Evolutionary conservation across 2,888 invertebrate species (phyloP).

Genomic region (Leucoptera coffeella): DNA sequence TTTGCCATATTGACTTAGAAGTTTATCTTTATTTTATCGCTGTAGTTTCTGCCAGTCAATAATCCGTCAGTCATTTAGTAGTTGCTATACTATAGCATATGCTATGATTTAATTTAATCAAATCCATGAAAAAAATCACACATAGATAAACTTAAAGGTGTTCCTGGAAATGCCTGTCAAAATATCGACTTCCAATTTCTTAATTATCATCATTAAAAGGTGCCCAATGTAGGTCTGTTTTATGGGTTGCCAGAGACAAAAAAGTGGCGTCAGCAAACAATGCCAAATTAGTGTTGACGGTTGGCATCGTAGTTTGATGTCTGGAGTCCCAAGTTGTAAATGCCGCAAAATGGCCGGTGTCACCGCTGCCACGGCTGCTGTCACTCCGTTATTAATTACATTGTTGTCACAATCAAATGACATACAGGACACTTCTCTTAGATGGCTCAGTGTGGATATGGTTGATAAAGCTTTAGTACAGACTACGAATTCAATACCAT

Average conservation of each 20-base stretch:
- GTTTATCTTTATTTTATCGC: too few species aligned
- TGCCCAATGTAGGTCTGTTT: slow-evolving; percentile 31
- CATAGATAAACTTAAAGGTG: too few species aligned
- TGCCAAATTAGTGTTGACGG: slow-evolving; percentile 50
- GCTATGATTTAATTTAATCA: too few species aligned
- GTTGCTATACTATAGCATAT: too few species aligned
- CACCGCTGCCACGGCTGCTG: slow-evolving; percentile 15
- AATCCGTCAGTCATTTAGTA: too few species aligned
- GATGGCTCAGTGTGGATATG: too few species aligned
- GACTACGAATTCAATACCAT: too few species aligned
- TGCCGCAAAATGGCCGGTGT: slow-evolving; percentile 12
- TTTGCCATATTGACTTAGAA: too few species aligned
- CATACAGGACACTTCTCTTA: slow-evolving; percentile 5
- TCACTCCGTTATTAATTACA: slow-evolving; percentile 19
- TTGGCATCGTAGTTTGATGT: slow-evolving; percentile 34
- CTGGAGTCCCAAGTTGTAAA: slow-evolving; percentile 16
- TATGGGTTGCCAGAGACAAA: slow-evolving; percentile 44
- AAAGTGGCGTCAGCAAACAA: slow-evolving; percentile 50
- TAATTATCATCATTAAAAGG: slow-evolving; percentile 31
- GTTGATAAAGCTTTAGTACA: too few species aligned
- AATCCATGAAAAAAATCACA: too few species aligned
- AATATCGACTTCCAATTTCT: background rate
- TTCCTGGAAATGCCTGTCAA: too few species aligned
- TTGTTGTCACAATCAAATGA: slow-evolving; percentile 10
- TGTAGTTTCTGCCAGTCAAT: too few species aligned